Evolutionary conservation across 2,113 vertebrate genomes (phyloP).

Genomic region (Tragelaphus strepsiceros): DNA sequence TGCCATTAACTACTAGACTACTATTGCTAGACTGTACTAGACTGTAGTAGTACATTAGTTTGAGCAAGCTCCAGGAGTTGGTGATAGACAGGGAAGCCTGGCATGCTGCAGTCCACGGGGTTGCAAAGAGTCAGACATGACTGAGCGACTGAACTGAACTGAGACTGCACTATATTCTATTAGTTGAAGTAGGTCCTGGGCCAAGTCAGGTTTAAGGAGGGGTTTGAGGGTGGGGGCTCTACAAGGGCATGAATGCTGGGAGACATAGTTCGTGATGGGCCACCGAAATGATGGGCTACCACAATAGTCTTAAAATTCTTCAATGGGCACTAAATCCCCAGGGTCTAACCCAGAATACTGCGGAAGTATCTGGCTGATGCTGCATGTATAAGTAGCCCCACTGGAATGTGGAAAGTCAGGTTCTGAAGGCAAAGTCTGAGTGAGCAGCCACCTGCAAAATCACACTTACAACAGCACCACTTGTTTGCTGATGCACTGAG

Average conservation of each 20-base stretch:
- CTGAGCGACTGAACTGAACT: background rate
- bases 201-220: background rate
- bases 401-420: background rate
- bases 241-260: background rate
- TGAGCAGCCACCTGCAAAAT: background rate
- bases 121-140: accelerated
- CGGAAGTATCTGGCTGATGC: background rate
- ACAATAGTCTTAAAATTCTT: background rate
- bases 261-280: background rate
- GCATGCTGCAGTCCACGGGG: background rate
- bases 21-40: background rate
- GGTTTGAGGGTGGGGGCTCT: background rate
- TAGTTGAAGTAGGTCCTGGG: background rate
- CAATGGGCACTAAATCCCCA: background rate
- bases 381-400: background rate
- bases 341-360: background rate
- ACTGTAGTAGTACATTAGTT: background rate
- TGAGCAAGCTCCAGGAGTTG: background rate
- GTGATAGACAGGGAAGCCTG: background rate
- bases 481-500: background rate
- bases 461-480: too few relatives aligned
- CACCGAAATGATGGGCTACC: background rate
- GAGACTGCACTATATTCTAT: background rate
- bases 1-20: background rate
- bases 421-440: background rate